Evolutionary conservation across 2,797 vertebrate genomes (phyloP).

Genomic region (Acestrorhynchus altus): DNA sequence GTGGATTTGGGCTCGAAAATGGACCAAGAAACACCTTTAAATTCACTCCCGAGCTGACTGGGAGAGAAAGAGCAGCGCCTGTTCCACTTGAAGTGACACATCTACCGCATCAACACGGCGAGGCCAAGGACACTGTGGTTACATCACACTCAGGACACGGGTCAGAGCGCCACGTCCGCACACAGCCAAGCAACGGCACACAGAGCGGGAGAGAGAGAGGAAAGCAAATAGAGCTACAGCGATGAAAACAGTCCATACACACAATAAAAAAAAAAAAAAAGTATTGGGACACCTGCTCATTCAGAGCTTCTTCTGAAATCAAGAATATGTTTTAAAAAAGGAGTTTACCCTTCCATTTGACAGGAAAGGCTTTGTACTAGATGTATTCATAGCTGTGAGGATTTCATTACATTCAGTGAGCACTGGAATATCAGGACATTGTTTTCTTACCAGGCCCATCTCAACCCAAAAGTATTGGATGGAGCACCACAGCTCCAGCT

Average conservation of each 20-base stretch:
- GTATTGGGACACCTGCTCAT: too few species aligned
- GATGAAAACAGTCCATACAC: background rate
- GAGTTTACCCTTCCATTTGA: too few species aligned
- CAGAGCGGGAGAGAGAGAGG: background rate
- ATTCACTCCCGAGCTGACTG: background rate
- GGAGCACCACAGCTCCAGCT: too few species aligned
- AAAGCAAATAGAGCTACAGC: background rate
- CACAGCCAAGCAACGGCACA: constrained; percentile 14
- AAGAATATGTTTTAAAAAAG: too few species aligned
- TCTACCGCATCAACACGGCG: background rate
- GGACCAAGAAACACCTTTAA: background rate
- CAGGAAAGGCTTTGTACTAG: too few species aligned
- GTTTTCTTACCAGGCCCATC: too few species aligned
- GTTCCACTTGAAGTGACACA: background rate
- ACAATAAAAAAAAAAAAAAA: too few species aligned
- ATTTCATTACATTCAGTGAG: too few species aligned
- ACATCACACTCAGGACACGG: constrained; percentile 26
- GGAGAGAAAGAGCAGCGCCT: background rate
- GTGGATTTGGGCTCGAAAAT: background rate
- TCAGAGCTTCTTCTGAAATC: too few species aligned
- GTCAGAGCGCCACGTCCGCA: constrained; percentile 40
- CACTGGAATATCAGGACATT: too few species aligned
- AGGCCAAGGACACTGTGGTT: constrained; percentile 37
- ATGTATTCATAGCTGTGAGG: too few species aligned
- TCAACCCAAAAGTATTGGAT: too few species aligned